Evolutionary conservation across 2,888 invertebrate genomes (phyloP).

Genomic region (Eristalis intricaria): DNA sequence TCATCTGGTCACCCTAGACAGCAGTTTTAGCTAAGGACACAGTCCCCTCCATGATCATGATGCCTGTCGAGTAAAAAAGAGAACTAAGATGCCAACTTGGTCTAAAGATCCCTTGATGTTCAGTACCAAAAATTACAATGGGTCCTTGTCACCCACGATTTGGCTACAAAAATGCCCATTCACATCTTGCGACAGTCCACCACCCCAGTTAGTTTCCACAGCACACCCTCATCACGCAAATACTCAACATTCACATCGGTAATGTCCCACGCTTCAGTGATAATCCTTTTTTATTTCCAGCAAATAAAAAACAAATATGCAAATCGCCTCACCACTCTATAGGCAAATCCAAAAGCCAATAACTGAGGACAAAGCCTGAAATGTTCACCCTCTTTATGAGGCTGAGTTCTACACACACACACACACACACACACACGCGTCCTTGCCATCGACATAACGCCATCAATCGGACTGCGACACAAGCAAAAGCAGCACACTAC

Average conservation of each 20-base stretch:
- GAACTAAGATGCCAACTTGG: no score
- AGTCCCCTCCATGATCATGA: no score
- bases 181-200: not conserved
- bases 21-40: no score
- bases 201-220: not conserved
- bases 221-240: not conserved
- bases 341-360: conserved; percentile 39
- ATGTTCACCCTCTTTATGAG: conserved; percentile 23
- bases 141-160: not conserved
- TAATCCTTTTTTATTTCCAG: conserved; percentile 23
- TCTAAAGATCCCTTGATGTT: no score
- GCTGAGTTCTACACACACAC: not conserved
- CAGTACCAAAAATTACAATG: no score
- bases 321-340: conserved; percentile 24
- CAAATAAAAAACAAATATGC: conserved; percentile 25
- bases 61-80: no score
- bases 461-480: not conserved
- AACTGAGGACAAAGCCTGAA: conserved; percentile 31
- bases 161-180: not conserved
- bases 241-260: not conserved
- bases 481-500: conserved; percentile 14
- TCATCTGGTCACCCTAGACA: no score
- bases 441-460: not conserved
- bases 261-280: conserved; percentile 1
- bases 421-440: not conserved